These are phyloP conservation scores for Cephus nigrinus DNA, from an alignment of 2,888 invertebrate species.

Conservation along the genomic window DNA sequence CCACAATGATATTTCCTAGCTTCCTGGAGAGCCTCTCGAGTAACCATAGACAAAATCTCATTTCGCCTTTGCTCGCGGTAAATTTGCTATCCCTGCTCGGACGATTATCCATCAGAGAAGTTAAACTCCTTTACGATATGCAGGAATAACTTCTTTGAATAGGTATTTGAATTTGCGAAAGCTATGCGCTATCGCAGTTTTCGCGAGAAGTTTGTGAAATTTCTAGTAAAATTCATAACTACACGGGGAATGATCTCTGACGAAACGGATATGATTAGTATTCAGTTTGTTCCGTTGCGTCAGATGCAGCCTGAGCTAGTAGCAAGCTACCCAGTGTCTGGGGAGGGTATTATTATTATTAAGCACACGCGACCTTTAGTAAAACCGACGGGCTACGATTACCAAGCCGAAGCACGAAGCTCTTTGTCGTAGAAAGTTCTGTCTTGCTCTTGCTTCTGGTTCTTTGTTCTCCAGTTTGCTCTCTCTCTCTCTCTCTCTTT, in stretches of 20 bases:
- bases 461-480: not conserved
- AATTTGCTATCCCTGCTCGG: not conserved
- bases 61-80: not conserved
- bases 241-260: not conserved
- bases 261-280: slow-evolving; percentile 2
- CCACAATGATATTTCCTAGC: not conserved
- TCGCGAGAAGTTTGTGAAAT: not conserved
- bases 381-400: not conserved
- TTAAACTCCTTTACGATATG: not conserved
- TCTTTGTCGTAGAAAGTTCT: not conserved
- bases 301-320: not conserved
- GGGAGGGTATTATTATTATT: not conserved
- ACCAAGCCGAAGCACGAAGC: not conserved
- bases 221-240: not conserved
- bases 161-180: not conserved
- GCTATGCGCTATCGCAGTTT: not conserved
- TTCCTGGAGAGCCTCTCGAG: not conserved
- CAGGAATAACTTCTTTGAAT: not conserved
- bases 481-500: not conserved
- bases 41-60: not conserved
- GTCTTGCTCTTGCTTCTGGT: not conserved
- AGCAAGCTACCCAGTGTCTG: not conserved
- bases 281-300: not conserved
- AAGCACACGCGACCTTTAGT: not conserved
- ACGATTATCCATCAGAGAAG: not conserved